Conservation (phyloP, 2,888 invertebrate genomes). For the Eugnorisma glareosa region DNA sequence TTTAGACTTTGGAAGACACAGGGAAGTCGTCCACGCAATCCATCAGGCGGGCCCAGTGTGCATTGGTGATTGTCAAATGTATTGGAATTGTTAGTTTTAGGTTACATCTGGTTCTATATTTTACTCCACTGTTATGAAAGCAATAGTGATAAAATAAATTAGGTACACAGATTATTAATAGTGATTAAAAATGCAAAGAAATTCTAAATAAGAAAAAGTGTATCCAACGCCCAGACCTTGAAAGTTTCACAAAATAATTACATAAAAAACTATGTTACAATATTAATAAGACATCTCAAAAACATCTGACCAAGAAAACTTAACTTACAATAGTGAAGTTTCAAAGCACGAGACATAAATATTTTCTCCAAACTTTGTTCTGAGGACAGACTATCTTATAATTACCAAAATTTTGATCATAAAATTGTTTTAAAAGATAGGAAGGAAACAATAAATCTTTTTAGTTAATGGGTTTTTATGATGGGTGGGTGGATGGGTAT, state of each 20-base stretch:
- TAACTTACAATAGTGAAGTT: slow-evolving; percentile 28
- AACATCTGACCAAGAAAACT: slow-evolving; percentile 2
- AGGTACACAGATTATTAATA: neutral
- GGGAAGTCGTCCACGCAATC: too few species aligned
- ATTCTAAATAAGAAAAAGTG: neutral
- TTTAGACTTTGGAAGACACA: neutral
- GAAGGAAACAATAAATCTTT: slow-evolving; percentile 28
- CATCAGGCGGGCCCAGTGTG: neutral
- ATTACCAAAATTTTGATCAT: slow-evolving; percentile 44
- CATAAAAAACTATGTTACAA: neutral
- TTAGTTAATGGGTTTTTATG: slow-evolving; percentile 18
- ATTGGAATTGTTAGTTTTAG: neutral
- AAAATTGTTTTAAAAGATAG: slow-evolving; percentile 27
- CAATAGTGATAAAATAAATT: too few species aligned
- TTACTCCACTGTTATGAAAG: too few species aligned
- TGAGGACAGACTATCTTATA: slow-evolving; percentile 12
- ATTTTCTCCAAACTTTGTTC: slow-evolving; percentile 34
- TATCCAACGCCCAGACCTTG: neutral
- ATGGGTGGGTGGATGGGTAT: too few species aligned
- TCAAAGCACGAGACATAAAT: slow-evolving; percentile 18
- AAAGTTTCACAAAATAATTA: neutral
- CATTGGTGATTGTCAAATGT: neutral
- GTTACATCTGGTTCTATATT: too few species aligned
- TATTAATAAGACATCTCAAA: neutral
- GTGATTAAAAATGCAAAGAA: neutral